Base-by-base conservation (phyloP, 2,888 invertebrate genomes). In the Psylliodes chrysocephalus region DNA sequence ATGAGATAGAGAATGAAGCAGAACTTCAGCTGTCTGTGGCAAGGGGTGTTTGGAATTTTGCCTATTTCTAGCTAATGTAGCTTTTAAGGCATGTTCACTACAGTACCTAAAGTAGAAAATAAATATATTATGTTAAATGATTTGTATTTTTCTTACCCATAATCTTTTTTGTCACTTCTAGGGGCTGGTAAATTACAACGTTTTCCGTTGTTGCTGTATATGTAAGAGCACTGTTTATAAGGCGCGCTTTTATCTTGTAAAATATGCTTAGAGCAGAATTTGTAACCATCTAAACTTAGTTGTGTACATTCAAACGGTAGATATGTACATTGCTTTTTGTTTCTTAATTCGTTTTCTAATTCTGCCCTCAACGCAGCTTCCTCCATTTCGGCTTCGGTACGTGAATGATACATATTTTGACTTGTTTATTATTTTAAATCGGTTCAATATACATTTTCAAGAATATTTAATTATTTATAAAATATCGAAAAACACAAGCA, bases 231-330 rank as follows among this genome's bases (percentile, higher is more conserved):
- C 71, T 91, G 93, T 66, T 89, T 89, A 80, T 89, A 98, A 0
- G 95, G 95, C 0, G 96, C 94, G 8, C 84, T 86, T 4, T 91
- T 87, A 79, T 97, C 96, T 72, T 90, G 88, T 52, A 96, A 83
- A 67, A 96, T 93, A 75, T 97, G 97, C 2, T 90, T 86, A 2
- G 88, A 85, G 78, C 96, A 97, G 81, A 89, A 93, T 64, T 88
- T 87, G 67, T 90, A 90, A 0, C 91, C 91, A 6, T 91, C 87
- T 0, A 95, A 79, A 44, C 89, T 86, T 0, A 89, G 85, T 22
- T 89, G 86, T 0, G 86, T 85, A 71, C 93, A 93, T 61, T 89
- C 88, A 74, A 89, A 91, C 0, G 86, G 84, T 28, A 86, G 82
- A 80, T 91, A 89, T 0, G 85, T 83, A 72, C 91, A 91, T 0